Conservation (phyloP, 2,888 invertebrate genomes). For the Hypsopygia costalis region DNA sequence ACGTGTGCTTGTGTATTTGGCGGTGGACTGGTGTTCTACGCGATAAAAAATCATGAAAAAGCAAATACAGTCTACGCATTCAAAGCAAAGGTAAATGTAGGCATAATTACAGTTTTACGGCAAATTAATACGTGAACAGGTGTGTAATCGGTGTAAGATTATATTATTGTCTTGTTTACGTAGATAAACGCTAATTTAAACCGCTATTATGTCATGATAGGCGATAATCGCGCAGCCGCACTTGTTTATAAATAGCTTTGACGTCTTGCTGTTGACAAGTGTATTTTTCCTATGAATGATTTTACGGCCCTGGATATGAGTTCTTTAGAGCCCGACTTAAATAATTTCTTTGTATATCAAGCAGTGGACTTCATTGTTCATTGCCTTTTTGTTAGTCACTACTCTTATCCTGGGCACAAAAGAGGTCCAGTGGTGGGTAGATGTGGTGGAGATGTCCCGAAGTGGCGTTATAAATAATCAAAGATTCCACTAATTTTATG, state of each 20-base stretch:
- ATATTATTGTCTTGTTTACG: not conserved
- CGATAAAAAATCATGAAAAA: conserved; percentile 51
- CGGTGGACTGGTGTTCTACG: conserved; percentile 59
- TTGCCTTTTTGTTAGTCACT: too few species aligned
- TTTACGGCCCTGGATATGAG: too few species aligned
- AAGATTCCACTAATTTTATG: too few species aligned
- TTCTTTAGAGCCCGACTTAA: too few species aligned
- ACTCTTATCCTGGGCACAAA: too few species aligned
- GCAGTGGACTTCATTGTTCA: too few species aligned
- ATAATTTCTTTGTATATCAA: too few species aligned
- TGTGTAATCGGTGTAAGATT: not conserved
- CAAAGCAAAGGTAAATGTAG: conserved; percentile 66
- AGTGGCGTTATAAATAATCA: too few species aligned
- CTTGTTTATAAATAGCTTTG: conserved; percentile 55
- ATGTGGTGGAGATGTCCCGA: too few species aligned
- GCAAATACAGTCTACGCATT: conserved; percentile 66
- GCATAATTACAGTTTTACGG: conserved; percentile 10
- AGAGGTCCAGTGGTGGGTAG: too few species aligned
- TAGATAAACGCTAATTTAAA: not conserved
- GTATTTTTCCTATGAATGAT: too few species aligned
- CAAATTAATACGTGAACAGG: conserved; percentile 2
- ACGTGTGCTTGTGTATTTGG: conserved; percentile 69
- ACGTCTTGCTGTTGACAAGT: conserved; percentile 34
- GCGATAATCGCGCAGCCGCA: conserved; percentile 29
- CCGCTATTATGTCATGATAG: conserved; percentile 32